Conservation (phyloP, 92 coral and sea anemone genomes). For the Paramuricea clavata region DNA sequence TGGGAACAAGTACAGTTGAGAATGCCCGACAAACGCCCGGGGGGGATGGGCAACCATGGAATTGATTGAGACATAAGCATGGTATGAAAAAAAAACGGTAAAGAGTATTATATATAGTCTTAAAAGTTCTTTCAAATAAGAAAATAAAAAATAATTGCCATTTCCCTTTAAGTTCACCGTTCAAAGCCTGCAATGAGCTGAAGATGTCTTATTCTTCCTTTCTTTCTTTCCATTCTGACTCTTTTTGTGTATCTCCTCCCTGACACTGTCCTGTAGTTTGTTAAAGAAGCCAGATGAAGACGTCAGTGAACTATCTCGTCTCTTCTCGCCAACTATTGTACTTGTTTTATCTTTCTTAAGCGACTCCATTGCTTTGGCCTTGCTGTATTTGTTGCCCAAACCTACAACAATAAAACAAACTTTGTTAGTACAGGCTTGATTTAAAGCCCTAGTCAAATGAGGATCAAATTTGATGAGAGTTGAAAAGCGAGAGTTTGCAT, state of each 20-base stretch:
- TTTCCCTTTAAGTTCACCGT: not conserved
- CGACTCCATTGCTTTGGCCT: constrained; percentile 75
- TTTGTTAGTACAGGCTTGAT: too few species aligned
- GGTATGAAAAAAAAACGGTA: too few species aligned
- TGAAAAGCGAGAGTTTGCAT: too few species aligned
- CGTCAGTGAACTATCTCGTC: constrained; percentile 63
- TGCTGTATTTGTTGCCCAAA: constrained; percentile 89
- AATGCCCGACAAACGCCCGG: too few species aligned
- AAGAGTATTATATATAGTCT: too few species aligned
- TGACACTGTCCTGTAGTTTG: constrained; percentile 88
- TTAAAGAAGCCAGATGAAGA: constrained; percentile 94
- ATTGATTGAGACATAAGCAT: too few species aligned
- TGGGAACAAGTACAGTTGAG: too few species aligned
- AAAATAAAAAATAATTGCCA: too few species aligned
- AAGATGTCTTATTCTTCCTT: constrained; percentile 50
- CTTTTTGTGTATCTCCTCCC: constrained; percentile 79
- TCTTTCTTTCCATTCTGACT: constrained; percentile 65
- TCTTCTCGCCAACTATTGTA: constrained; percentile 65
- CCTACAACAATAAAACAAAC: constrained; percentile 39
- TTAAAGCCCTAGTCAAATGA: too few species aligned
- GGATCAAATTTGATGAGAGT: too few species aligned
- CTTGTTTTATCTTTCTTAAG: constrained; percentile 80
- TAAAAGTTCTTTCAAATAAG: too few species aligned
- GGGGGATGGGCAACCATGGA: too few species aligned
- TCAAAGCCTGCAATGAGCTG: constrained; percentile 79